Evolutionary conservation across 2,797 vertebrate genomes (phyloP), one percentile per base, ranked within the genome.

Genomic region (Schizopygopsis malacanthus): DNA sequence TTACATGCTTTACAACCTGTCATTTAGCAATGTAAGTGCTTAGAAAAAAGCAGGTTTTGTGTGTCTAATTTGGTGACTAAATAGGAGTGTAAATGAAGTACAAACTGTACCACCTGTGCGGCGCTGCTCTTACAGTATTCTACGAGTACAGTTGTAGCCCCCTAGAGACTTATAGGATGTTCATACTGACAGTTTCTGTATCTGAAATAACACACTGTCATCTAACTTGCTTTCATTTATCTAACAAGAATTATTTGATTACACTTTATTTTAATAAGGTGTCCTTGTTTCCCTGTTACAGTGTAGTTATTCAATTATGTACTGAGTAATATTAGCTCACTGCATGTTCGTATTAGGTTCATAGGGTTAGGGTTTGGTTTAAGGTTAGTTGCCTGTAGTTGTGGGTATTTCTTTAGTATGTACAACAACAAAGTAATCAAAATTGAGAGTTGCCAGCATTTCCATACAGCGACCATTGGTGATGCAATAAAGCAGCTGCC

Each of bases 1-100:
- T 67, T 84, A 67, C 45, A 65, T 25, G 43, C 45, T 41, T 76
- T 52, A 10, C 43, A 63, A 45, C 20, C 37, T 59, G 16, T 56
- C 33, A 59, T 70, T 83, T 63, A 37, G 43, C 45, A 77, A 67
- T 69, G 25, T 22, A 78, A 61, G 33, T 33, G 25, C n/a, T 67
- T 18, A 28, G 33, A 28, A 73, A 83, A 70, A 4, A 18, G n/a
- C 45, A 84, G 59, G 43, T 41, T 76, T 52, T 52, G 18, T 28
- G 47, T 9, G 2, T 59, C 54, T 47, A 10, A 82, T 61, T 63
- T 82, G 39, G 25, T 56, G 22, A 6, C 22, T 56, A 41, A 70
- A 71, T 41, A 59, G 67, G 37, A 59, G 39, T 3, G 41, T 45
- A 79, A 65, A 63, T 65, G 15, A 20, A 12, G 15, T 47, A 59